phyloP scores from a whole-genome alignment of 1,140 invertebrate genomes.

The Polyergus mexicanus region DNA sequence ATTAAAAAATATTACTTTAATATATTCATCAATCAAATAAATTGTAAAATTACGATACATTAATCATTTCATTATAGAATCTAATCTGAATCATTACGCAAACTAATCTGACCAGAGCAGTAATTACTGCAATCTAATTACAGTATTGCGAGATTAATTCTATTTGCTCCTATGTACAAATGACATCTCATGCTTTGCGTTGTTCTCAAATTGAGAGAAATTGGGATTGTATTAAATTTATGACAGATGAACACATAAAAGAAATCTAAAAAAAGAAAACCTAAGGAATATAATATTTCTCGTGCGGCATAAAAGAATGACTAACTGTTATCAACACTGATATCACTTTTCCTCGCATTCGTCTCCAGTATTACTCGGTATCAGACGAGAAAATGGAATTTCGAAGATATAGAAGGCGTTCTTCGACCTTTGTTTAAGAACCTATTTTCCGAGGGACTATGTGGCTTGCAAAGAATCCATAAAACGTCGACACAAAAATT shows the following conservation, averaged over 20 bases:
- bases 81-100: background rate
- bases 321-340: no score
- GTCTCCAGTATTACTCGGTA: background rate
- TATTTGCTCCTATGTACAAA: background rate
- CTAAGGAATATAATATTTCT: background rate
- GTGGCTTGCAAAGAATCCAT: constrained; percentile 38
- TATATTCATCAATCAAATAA: background rate
- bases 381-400: constrained; percentile 45
- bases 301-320: constrained; percentile 29
- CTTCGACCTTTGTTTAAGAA: constrained; percentile 60
- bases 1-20: background rate
- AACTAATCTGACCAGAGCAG: background rate
- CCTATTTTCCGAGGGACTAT: constrained; percentile 55
- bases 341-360: background rate
- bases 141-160: background rate
- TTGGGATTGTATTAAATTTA: background rate
- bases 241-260: background rate
- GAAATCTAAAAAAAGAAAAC: background rate
- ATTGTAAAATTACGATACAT: background rate
- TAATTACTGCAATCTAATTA: background rate
- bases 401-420: background rate
- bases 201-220: background rate
- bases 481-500: constrained; percentile 54
- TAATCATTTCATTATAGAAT: background rate
- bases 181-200: background rate